Conservation (phyloP, 1,140 invertebrate species). For the Atta texana region DNA sequence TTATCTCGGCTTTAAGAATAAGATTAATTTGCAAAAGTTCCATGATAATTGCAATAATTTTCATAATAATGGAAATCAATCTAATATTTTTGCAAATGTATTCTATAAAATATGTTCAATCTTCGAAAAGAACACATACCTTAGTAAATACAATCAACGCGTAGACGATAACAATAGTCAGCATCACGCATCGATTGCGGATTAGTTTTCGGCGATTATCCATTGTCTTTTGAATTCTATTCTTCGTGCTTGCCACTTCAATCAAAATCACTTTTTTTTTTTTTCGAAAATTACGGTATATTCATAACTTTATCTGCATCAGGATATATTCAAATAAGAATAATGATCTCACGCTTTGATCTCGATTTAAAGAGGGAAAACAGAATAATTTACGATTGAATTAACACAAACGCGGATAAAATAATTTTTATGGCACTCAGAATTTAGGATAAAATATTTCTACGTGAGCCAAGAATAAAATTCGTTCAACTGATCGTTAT, state of each 20-base stretch:
- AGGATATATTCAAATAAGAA: neutral
- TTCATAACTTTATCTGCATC: neutral
- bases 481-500: neutral
- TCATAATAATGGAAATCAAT: neutral
- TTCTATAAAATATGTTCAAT: neutral
- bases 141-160: slow-evolving; percentile 47
- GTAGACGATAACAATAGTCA: slow-evolving; percentile 33
- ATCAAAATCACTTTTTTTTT: slow-evolving; percentile 34
- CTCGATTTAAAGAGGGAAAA: neutral
- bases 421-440: neutral
- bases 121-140: slow-evolving; percentile 49
- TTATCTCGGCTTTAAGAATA: neutral
- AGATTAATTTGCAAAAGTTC: neutral
- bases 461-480: neutral
- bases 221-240: slow-evolving; percentile 8
- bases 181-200: slow-evolving; percentile 15
- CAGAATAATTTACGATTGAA: neutral
- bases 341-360: neutral
- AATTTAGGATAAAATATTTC: neutral
- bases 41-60: neutral
- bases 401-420: neutral
- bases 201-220: slow-evolving; percentile 46
- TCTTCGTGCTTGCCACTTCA: slow-evolving; percentile 26
- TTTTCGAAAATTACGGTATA: slow-evolving; percentile 14
- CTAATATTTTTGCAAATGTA: neutral